phyloP scores from a whole-genome alignment of 2,113 vertebrate genomes.

The Euleptes europaea region DNA sequence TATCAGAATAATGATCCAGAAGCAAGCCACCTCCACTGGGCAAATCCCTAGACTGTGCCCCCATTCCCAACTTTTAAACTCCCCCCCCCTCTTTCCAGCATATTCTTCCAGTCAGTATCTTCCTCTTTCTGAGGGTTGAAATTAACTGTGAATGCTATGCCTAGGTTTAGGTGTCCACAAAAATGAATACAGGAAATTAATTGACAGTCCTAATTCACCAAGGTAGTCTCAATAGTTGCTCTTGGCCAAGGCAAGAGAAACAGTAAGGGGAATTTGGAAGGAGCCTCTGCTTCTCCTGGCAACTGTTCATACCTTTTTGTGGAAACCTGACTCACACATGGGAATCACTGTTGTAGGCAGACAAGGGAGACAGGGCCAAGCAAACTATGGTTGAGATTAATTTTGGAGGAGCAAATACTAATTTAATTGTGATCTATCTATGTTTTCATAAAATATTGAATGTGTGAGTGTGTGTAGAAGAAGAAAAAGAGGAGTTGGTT shows the following conservation, averaged over 20 bases:
- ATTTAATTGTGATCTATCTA: no score
- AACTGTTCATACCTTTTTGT: not conserved
- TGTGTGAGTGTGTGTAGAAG: no score
- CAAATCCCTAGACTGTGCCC: no score
- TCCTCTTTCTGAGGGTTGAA: not conserved
- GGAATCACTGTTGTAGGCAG: not conserved
- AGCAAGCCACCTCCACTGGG: not conserved
- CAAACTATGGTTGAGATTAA: no score
- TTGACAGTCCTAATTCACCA: not conserved
- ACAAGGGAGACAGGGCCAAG: not conserved
- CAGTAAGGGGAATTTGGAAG: not conserved
- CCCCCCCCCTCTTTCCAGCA: not conserved
- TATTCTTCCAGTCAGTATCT: not conserved
- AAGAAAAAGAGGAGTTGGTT: no score
- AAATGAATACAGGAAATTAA: not conserved
- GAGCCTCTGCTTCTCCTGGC: not conserved
- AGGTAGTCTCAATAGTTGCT: not conserved
- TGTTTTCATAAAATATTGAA: no score
- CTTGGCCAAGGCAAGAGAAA: not conserved
- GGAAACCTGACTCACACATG: not conserved
- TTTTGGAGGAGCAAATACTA: no score
- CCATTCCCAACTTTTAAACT: not conserved
- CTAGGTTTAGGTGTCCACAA: not conserved
- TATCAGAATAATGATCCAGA: not conserved
- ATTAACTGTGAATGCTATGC: not conserved